Percentiles rank a stretch among this genome's conserved stretches.
phyloP scores from a whole-genome alignment of 2,888 invertebrate genomes.

The Drosophila planitibia region DNA sequence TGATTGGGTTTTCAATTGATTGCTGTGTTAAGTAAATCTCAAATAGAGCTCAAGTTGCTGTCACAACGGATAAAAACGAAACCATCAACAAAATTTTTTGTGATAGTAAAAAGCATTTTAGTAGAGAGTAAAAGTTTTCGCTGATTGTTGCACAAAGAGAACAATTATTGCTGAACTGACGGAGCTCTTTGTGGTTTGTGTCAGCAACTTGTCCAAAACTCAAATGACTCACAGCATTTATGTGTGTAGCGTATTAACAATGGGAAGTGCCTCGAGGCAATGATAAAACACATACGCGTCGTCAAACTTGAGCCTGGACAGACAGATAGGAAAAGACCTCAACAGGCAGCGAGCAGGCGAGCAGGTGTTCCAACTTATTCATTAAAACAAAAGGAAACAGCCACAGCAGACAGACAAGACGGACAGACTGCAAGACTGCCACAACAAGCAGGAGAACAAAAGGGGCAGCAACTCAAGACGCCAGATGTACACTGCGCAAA shows the following conservation, averaged over 20 bases:
- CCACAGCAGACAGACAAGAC: constrained; percentile 30
- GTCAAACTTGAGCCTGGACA: constrained; percentile 60
- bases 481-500: neutral
- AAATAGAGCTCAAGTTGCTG: neutral
- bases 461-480: constrained; percentile 28
- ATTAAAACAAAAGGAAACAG: constrained; percentile 76
- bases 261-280: constrained; percentile 32
- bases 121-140: neutral
- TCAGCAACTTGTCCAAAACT: constrained; percentile 37
- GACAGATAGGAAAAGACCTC: constrained; percentile 38
- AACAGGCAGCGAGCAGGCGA: constrained; percentile 57
- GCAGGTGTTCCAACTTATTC: constrained; percentile 79
- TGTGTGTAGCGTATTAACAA: constrained; percentile 57
- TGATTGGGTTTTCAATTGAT: neutral
- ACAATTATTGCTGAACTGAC: constrained; percentile 36
- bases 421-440: constrained; percentile 22
- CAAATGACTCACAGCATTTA: constrained; percentile 21
- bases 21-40: neutral
- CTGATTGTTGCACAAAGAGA: neutral
- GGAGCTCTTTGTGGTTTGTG: constrained; percentile 14
- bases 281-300: constrained; percentile 69
- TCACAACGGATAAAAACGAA: neutral
- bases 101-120: neutral
- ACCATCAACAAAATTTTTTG: constrained; percentile 1
- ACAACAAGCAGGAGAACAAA: neutral